phyloP scores from a whole-genome alignment of 2,888 invertebrate genomes.

The Taenaris catops region DNA sequence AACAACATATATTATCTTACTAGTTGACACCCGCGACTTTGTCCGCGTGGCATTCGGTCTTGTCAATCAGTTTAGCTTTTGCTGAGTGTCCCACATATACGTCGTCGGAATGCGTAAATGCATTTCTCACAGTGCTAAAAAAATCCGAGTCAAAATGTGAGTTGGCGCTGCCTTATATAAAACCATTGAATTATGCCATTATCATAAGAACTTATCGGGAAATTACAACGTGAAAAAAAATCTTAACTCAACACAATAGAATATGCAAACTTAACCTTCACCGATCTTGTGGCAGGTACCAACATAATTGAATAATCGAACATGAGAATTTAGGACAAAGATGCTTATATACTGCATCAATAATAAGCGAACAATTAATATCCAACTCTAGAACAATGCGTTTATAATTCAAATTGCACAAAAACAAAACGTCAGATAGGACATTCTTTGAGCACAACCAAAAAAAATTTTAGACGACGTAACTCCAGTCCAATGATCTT shows the following conservation, averaged over 20 bases:
- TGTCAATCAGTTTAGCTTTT: no score
- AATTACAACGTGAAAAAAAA: slow-evolving; percentile 30
- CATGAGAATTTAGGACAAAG: slow-evolving; percentile 37
- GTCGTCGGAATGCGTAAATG: no score
- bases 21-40: no score
- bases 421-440: slow-evolving; percentile 13
- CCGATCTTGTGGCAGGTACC: slow-evolving; percentile 24
- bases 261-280: slow-evolving; percentile 25
- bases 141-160: no score
- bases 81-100: no score
- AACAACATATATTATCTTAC: no score
- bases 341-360: slow-evolving; percentile 22
- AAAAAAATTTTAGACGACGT: slow-evolving; percentile 10
- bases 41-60: no score
- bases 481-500: slow-evolving; percentile 4
- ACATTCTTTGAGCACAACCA: no score
- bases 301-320: slow-evolving; percentile 38
- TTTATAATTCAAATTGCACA: slow-evolving; percentile 17
- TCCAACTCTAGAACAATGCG: slow-evolving; percentile 17
- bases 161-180: no score
- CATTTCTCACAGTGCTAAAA: no score
- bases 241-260: slow-evolving; percentile 28
- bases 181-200: no score
- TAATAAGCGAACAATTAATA: slow-evolving; percentile 16
- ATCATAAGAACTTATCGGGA: slow-evolving; percentile 28